Evolutionary conservation across 2,797 vertebrate genomes (phyloP), one percentile per base, ranked within the genome.

Genomic region (Pyrocephalus nanus): DNA sequence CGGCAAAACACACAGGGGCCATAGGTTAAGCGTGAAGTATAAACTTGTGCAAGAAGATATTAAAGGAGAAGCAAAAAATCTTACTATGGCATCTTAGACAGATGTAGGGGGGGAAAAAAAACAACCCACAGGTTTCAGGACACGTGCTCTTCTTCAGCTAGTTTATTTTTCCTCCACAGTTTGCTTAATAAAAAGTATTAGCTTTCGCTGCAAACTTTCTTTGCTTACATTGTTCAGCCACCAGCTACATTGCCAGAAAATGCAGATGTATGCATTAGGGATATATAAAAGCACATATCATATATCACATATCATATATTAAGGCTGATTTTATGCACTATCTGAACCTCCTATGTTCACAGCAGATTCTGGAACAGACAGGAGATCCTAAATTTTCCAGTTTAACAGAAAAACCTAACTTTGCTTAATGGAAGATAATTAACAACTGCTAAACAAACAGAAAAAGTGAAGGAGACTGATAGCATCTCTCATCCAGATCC

Each of bases 101-200:
- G 55, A 72, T 22, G 48, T 27, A 71, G 57, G 80, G n/a, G 25
- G 14, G 36, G 11, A 23, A 70, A 83, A 48, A 81, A 85, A 76
- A 1, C 0, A 50, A 25, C 32, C 32, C 26, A 86, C 65, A 83
- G 34, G 32, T 90, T 92, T 92, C 66, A 88, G 42, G 38, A 67
- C 58, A 88, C 19, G 2, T 90, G 34, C 32, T 86, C 61, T 77
- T 90, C 93, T 84, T 96, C 57, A 88, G 54, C 42, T 69, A 38
- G 76, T 83, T 96, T 92, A 86, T 94, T 96, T 88, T 92, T 90
- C 54, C 92, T 93, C 20, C 69, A 88, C 45, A 90, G 54, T 85
- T 92, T 92, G 82, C 36, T 58, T 93, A 94, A 93, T 80, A 80
- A 83, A 83, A 92, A 36, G 29, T 75, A 86, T 92, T 84, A 86